Percentiles rank a stretch among this genome's conserved stretches.
These are phyloP conservation scores for Hycleus cichorii DNA, from an alignment of 1,140 invertebrate species.

Conservation along the genomic window DNA sequence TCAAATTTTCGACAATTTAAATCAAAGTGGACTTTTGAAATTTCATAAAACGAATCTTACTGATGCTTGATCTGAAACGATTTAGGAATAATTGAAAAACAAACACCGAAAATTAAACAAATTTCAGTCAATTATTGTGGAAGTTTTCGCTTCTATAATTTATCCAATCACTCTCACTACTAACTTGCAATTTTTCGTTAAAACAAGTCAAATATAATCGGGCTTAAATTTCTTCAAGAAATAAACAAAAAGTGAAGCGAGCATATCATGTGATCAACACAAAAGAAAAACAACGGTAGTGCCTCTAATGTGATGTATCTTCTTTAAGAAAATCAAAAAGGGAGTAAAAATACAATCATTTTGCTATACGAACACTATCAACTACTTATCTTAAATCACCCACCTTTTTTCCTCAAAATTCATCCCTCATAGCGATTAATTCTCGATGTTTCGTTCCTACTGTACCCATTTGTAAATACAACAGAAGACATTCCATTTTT, in stretches of 20 bases:
- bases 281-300: conserved; percentile 14
- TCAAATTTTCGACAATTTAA: conserved; percentile 20
- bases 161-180: not conserved
- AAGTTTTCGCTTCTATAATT: not conserved
- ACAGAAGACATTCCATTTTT: conserved; percentile 13
- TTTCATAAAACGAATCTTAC: conserved; percentile 12
- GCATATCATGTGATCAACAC: conserved; percentile 32
- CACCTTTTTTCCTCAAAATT: too few species aligned
- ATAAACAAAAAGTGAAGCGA: conserved; percentile 15
- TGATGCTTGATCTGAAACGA: not conserved
- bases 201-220: conserved; percentile 2
- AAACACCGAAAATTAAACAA: not conserved
- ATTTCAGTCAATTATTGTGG: not conserved
- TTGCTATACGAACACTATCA: conserved; percentile 2
- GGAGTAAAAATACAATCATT: conserved; percentile 7
- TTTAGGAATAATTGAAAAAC: not conserved
- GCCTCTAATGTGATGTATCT: conserved; percentile 31
- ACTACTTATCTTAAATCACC: too few species aligned
- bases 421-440: too few species aligned
- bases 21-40: conserved; percentile 15
- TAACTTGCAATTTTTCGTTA: not conserved
- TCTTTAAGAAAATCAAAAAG: conserved; percentile 9
- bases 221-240: conserved; percentile 4
- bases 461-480: conserved; percentile 2
- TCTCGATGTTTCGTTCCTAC: too few species aligned